Conservation (phyloP, 2,888 invertebrate species). For the Tribolium freemani region DNA sequence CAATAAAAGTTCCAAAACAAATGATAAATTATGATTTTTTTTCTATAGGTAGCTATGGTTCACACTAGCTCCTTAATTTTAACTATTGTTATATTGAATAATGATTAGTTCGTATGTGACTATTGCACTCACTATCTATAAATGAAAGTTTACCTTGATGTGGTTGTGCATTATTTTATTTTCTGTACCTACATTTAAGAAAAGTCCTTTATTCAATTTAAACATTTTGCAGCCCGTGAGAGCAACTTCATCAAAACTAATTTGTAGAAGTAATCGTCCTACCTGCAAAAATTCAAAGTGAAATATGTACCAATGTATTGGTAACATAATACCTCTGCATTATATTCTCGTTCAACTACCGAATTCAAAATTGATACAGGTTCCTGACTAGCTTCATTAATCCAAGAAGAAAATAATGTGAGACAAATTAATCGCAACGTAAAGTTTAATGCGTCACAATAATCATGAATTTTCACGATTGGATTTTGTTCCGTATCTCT, state of each 20-base stretch:
- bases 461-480: neutral
- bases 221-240: constrained; percentile 13
- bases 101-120: constrained; percentile 21
- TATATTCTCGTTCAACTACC: neutral
- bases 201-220: constrained; percentile 15
- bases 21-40: too few relatives aligned
- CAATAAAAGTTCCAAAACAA: too few relatives aligned
- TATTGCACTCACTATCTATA: constrained; percentile 14
- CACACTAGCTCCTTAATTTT: neutral
- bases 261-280: constrained; percentile 12
- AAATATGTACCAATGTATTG: too few relatives aligned
- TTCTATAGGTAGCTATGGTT: too few relatives aligned
- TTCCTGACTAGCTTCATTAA: constrained; percentile 20
- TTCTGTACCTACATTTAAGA: constrained; percentile 1
- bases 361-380: constrained; percentile 9
- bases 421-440: neutral
- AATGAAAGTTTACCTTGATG: neutral
- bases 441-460: neutral
- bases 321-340: too few relatives aligned
- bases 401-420: constrained; percentile 7
- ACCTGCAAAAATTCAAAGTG: too few relatives aligned
- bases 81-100: constrained; percentile 9
- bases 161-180: neutral
- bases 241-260: constrained; percentile 17
- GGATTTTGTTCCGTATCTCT: neutral